Base-by-base conservation (phyloP, 1,140 invertebrate genomes). In the Nymphalis io region DNA sequence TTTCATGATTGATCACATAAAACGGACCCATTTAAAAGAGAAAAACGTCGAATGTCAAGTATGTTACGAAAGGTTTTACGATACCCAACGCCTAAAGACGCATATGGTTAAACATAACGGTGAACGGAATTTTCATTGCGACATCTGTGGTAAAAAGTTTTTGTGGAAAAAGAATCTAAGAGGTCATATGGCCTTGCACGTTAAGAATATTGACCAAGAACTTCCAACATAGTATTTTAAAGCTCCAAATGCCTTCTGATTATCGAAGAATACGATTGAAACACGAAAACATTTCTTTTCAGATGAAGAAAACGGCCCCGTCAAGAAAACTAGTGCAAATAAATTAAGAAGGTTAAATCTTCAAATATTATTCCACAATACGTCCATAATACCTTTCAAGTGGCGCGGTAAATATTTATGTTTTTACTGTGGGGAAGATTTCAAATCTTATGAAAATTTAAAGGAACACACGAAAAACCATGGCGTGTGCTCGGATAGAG, bases 81-180 rank as follows among this genome's bases (percentile, higher is more conserved):
- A 91, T 61, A 87, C 85, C 38, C 76, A 88, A 63, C 70, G 84
- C 6, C 59, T 91, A 61, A 85, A 73, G 57, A 73, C 85, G 63
- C 89, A 91, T 86, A 96, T 96, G 92, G 89, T 95, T 33, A 94
- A 93, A 27, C 94, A 95, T 73, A 93, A 94, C 2, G 94, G 94
- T 0, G 94, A 94, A 63, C 88, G 93, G 21, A 93, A 93, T 6
- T 94, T 93, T 63, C 85, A 84, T 39, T 94, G 94, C 70, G 82
- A 90, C 33, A 79, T 93, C 13, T 95, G 94, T 75, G 88, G 91
- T 3, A 93, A 94, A 65, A 80, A 93, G 4, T 95, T 95, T 82
- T 93, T 94, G 0, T 92, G 95, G 51, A 69, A 76, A 6, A 89
- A 82, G 20, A 90, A 90, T 73, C 73, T 90, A 55, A 78, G 73